Evolutionary conservation across 2,888 invertebrate genomes (phyloP).

Genomic region (Tetropium fuscum): DNA sequence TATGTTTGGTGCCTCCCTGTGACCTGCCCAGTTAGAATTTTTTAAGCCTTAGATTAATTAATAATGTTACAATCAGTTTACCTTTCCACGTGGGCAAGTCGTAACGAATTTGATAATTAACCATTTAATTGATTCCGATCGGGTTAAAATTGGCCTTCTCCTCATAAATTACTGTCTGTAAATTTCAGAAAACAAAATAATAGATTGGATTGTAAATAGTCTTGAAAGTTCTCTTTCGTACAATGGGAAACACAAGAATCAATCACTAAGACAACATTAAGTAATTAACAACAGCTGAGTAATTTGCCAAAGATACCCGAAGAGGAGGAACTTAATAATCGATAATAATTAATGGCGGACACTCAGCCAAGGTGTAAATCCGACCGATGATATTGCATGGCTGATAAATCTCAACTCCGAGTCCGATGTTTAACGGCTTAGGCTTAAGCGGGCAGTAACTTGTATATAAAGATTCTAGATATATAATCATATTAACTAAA

Average conservation of each 20-base stretch:
- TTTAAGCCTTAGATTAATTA: no score
- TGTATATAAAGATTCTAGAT: conserved; percentile 22
- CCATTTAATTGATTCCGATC: no score
- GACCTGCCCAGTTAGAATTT: no score
- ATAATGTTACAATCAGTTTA: no score
- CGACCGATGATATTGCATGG: background rate
- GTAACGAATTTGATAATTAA: no score
- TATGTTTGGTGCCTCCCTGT: no score
- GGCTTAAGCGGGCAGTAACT: conserved; percentile 15
- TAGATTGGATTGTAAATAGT: no score
- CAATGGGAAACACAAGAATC: conserved; percentile 2
- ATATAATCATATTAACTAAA: conserved; percentile 14
- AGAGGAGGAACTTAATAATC: background rate
- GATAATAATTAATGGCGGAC: conserved; percentile 3
- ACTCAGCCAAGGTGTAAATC: background rate
- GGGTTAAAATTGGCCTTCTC: no score
- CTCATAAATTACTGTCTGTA: no score
- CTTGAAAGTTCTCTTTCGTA: background rate
- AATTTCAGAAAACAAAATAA: no score
- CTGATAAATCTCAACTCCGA: conserved; percentile 2
- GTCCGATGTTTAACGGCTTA: conserved; percentile 3
- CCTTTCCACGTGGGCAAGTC: no score
- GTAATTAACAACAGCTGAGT: conserved; percentile 2
- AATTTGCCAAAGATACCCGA: conserved; percentile 12
- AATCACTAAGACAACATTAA: conserved; percentile 12